phyloP scores from a whole-genome alignment of 2,797 vertebrate species.

The Coilia nasus region DNA sequence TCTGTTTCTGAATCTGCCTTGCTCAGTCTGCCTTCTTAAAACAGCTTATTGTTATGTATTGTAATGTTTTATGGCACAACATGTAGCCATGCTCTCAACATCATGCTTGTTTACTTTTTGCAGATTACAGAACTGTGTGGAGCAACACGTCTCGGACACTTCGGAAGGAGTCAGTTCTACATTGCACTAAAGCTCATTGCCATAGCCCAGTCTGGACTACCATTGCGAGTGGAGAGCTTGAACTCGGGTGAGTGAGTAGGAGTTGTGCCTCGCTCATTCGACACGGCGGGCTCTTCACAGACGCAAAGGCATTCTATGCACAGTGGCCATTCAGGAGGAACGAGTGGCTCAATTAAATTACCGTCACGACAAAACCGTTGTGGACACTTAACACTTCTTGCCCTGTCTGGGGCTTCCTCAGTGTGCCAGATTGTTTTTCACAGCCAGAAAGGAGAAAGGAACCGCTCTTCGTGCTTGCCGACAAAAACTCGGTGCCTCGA shows the following conservation, averaged over 20 bases:
- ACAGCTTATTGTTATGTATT: no score
- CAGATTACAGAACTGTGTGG: slow-evolving; percentile 98
- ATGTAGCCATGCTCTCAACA: not conserved
- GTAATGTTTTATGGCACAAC: not conserved
- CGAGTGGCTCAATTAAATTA: not conserved
- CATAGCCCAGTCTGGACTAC: slow-evolving; percentile 94
- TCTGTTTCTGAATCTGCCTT: no score
- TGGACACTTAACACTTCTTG: not conserved
- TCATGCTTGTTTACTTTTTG: slow-evolving; percentile 12
- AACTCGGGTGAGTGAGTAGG: slow-evolving; percentile 86
- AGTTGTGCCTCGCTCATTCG: no score
- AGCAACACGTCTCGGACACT: slow-evolving; percentile 95
- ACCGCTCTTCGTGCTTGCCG: not conserved
- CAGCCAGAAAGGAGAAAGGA: not conserved
- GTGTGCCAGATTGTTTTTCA: not conserved
- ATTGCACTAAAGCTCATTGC: slow-evolving; percentile 98
- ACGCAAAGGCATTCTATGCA: slow-evolving; percentile 7
- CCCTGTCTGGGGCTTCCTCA: not conserved
- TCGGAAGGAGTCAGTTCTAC: slow-evolving; percentile 98
- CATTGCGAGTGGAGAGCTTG: slow-evolving; percentile 93
- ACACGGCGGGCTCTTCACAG: no score
- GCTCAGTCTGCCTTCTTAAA: no score
- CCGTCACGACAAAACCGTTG: not conserved
- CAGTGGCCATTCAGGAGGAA: not conserved
- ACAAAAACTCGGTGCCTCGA: slow-evolving; percentile 1